phyloP scores from a whole-genome alignment of 2,888 invertebrate species.

The Agonopterix heracliana region DNA sequence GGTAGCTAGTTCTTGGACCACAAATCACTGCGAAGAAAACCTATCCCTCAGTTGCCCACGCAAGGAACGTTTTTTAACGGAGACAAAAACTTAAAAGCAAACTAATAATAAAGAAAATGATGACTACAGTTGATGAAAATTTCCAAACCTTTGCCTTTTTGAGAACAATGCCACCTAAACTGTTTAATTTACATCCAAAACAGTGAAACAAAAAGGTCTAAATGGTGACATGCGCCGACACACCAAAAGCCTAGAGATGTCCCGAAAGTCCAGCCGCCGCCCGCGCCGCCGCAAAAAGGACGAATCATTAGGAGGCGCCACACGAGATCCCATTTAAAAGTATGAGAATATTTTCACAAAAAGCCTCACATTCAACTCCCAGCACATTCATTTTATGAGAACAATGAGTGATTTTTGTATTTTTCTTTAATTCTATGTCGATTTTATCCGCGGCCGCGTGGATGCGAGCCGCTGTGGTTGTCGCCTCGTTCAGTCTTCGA shows the following conservation, averaged over 20 bases:
- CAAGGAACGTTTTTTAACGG: too few relatives aligned
- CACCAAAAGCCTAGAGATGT: conserved; percentile 64
- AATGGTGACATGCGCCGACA: conserved; percentile 67
- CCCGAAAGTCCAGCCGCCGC: conserved; percentile 37
- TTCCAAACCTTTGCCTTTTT: conserved; percentile 30
- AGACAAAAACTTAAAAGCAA: neutral
- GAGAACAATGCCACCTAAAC: conserved; percentile 66
- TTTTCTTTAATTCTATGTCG: conserved; percentile 76
- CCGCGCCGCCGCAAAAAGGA: conserved; percentile 66
- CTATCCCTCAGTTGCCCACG: too few relatives aligned
- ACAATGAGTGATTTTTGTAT: conserved; percentile 77
- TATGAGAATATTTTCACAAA: conserved; percentile 76
- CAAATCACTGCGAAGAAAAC: too few relatives aligned
- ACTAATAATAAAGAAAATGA: neutral
- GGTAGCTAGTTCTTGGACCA: too few relatives aligned
- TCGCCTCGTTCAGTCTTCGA: conserved; percentile 69
- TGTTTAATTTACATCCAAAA: conserved; percentile 70
- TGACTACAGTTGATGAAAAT: conserved; percentile 17
- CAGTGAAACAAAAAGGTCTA: conserved; percentile 58
- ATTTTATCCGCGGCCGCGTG: conserved; percentile 69
- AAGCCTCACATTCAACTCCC: conserved; percentile 74
- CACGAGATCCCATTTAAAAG: conserved; percentile 75
- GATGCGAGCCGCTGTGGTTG: conserved; percentile 65
- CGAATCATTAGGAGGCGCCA: conserved; percentile 75
- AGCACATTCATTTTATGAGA: conserved; percentile 77